Evolutionary conservation across 2,113 vertebrate species (phyloP), one percentile per base, ranked within the genome.

Genomic region (Thinocorus orbignyianus): DNA sequence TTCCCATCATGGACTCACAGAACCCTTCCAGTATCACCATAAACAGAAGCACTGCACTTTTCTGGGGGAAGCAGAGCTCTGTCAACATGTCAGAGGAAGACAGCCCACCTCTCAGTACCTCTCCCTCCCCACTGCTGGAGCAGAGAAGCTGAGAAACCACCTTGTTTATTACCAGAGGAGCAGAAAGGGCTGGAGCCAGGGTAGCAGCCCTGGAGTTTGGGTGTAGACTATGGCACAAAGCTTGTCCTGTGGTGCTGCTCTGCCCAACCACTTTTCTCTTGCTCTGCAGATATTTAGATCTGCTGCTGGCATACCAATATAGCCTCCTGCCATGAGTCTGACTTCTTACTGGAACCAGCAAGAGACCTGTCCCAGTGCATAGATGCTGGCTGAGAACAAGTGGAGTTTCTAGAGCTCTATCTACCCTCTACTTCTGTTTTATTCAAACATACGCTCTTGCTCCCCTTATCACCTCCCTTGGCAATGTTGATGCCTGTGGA

Each of bases 261-360:
- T 52, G 74, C 70, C 39, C 80, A 18, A 35, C 5, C 26, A 31
- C 60, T 20, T 22, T 2, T 4, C 3, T 14, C 87, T 26, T 74
- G 35, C 17, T 70, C 46, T 0, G 0, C 1, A 31, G 55, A 19
- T 72, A 39, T 61, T 51, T 71, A 17, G 0, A 9, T 15, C 41
- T 82, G 35, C 39, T 79, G 35, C 71, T 55, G 85, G 33, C 41
- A 19, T 31, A 30, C 25, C 42, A 31, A n/a, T 7, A 9, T 14
- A 49, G 28, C 54, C 39, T 62, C 54, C 39, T 62, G 31, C 23
- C 42, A 11, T 41, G n/a, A 78, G 10, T 33, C 61, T 84, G 73
- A 41, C 31, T 33, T 35, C 61, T 84, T 69, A 41, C 31, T 33
- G 39, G 39, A 55, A 71, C 24, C 33, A 79, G 33, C 17, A 35